phyloP scores from a whole-genome alignment of 35 echinoderm and acorn worm species.

The Diadema setosum region DNA sequence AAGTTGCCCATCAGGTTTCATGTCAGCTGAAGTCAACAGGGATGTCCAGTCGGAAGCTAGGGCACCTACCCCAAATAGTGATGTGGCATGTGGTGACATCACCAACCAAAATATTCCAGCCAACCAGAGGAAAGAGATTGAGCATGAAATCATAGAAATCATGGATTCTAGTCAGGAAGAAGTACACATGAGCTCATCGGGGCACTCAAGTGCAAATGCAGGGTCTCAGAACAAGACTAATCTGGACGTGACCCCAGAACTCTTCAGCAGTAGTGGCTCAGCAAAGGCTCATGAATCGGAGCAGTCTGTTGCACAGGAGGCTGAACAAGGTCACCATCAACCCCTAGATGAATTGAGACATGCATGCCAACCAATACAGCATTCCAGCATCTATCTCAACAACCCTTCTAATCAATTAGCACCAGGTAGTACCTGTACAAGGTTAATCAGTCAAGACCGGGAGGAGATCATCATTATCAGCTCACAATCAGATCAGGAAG shows the following conservation, averaged over 20 bases:
- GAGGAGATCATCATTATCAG: not conserved
- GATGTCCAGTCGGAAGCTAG: too few relatives aligned
- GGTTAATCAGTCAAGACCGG: too few relatives aligned
- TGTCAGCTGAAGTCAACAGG: too few relatives aligned
- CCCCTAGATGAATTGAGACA: not conserved
- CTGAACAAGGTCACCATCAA: not conserved
- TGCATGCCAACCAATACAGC: not conserved
- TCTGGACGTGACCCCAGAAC: not conserved
- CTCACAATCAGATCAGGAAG: too few relatives aligned
- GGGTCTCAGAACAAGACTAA: not conserved
- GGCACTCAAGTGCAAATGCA: not conserved
- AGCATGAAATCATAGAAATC: not conserved
- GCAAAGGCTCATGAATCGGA: not conserved
- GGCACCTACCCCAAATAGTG: not conserved
- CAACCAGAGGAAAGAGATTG: not conserved
- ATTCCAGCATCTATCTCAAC: not conserved
- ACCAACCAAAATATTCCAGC: too few relatives aligned
- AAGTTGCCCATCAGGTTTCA: too few relatives aligned
- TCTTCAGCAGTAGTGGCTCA: not conserved
- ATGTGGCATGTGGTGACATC: not conserved
- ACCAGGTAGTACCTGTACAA: not conserved
- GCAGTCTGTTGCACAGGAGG: not conserved
- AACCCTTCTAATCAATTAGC: not conserved
- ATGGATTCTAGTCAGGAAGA: not conserved
- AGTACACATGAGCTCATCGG: not conserved